Evolutionary conservation across 1,140 invertebrate genomes (phyloP).

Genomic region (Lordiphosa stackelbergi): DNA sequence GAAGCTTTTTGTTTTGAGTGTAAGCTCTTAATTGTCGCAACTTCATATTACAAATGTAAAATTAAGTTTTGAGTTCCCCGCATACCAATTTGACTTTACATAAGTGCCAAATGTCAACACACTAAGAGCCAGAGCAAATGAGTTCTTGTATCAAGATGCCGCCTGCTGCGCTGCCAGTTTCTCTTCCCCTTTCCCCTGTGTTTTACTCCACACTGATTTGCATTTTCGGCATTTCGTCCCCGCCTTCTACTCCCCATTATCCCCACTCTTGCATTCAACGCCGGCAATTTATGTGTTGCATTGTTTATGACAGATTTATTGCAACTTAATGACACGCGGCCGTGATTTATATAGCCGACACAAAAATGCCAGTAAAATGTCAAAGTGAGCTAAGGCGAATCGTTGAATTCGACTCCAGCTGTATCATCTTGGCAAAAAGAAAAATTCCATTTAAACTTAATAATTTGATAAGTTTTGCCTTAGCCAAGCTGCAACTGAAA

Average conservation of each 20-base stretch:
- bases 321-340: slow-evolving; percentile 64
- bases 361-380: slow-evolving; percentile 41
- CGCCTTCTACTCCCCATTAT: slow-evolving; percentile 11
- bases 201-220: slow-evolving; percentile 40
- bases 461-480: slow-evolving; percentile 20
- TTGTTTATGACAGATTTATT: slow-evolving; percentile 73
- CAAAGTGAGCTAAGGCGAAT: background rate
- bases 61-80: too few species aligned
- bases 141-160: slow-evolving; percentile 40
- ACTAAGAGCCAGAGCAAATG: slow-evolving; percentile 32
- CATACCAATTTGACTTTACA: slow-evolving; percentile 11
- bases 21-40: too few species aligned
- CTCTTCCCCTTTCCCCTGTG: slow-evolving; percentile 9
- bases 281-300: slow-evolving; percentile 66
- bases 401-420: background rate
- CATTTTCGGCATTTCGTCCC: slow-evolving; percentile 56
- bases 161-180: slow-evolving; percentile 8
- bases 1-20: too few species aligned
- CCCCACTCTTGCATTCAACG: slow-evolving; percentile 3
- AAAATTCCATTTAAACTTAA: slow-evolving; percentile 47
- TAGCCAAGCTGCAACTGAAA: slow-evolving; percentile 23
- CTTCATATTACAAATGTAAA: too few species aligned
- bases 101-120: slow-evolving; percentile 18
- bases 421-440: background rate
- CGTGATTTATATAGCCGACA: slow-evolving; percentile 55